These are phyloP conservation scores for Caerostris extrusa DNA, from an alignment of 1,140 invertebrate genomes.

Conservation along the genomic window DNA sequence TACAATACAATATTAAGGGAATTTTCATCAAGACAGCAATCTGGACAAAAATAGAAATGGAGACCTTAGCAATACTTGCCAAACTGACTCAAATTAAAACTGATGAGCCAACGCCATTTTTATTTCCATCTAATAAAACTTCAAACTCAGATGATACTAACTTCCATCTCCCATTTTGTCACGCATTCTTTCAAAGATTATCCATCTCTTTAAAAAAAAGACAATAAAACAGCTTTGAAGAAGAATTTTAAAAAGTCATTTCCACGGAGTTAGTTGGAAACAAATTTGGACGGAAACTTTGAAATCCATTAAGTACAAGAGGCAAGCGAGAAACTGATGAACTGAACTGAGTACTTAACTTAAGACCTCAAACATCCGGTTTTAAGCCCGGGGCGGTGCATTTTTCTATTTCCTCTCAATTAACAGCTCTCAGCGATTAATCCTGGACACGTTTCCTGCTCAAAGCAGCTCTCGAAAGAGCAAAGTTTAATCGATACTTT, in stretches of 20 bases:
- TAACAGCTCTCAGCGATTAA: constrained; percentile 54
- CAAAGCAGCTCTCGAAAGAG: constrained; percentile 14
- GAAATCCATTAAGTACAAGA: constrained; percentile 59
- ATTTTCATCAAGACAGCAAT: no score
- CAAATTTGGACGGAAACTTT: constrained; percentile 30
- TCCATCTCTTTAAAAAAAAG: no score
- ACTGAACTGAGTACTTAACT: constrained; percentile 46
- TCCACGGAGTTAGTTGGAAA: background rate
- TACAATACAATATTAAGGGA: no score
- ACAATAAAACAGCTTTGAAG: background rate
- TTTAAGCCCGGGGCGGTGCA: constrained; percentile 12
- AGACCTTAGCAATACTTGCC: no score
- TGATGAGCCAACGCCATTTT: no score
- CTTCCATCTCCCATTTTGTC: no score
- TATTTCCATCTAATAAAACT: no score
- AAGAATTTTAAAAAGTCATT: background rate
- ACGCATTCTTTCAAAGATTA: no score
- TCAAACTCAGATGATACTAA: no score
- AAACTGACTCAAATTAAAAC: no score
- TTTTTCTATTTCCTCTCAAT: constrained; percentile 70
- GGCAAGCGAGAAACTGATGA: constrained; percentile 12
- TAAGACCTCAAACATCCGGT: constrained; percentile 56
- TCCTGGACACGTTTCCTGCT: constrained; percentile 43
- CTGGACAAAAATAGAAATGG: no score
- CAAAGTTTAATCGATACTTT: constrained; percentile 62